Evolutionary conservation across 2,797 vertebrate species (phyloP).

Genomic region (Anabacerthia variegaticeps): DNA sequence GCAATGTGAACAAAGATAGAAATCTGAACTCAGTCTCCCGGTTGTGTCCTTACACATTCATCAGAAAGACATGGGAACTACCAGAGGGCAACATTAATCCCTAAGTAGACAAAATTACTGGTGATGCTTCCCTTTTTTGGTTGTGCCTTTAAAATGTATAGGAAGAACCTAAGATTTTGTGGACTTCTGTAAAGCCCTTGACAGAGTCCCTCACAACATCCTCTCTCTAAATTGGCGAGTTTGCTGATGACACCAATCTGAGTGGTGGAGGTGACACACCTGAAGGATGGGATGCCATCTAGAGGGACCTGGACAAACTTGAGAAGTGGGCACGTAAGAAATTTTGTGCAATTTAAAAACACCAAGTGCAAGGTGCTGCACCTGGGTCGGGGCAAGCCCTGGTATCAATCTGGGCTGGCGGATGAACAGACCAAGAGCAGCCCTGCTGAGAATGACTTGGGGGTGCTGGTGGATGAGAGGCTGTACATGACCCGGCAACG

Average conservation of each 20-base stretch:
- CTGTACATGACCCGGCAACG: neutral
- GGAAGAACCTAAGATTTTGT: neutral
- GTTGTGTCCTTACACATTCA: neutral
- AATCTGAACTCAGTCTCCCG: neutral
- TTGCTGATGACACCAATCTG: neutral
- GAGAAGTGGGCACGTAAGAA: fast-evolving
- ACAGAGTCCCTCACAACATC: too few species aligned
- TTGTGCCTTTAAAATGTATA: neutral
- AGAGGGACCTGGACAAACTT: fast-evolving
- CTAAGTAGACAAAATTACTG: neutral
- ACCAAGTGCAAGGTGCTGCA: neutral
- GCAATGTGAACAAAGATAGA: neutral
- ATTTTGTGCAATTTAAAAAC: neutral
- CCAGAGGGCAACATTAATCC: neutral
- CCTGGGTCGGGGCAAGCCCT: neutral
- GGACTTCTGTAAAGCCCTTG: neutral
- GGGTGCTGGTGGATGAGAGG: neutral
- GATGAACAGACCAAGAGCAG: neutral
- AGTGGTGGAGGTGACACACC: neutral
- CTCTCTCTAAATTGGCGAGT: neutral
- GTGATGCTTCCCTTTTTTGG: neutral
- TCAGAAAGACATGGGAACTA: neutral
- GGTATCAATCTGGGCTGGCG: neutral
- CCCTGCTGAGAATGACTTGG: neutral
- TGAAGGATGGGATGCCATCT: neutral